Evolutionary conservation across 2,888 invertebrate species (phyloP), one percentile per base, ranked within the genome.

Genomic region (Ophraella communa): DNA sequence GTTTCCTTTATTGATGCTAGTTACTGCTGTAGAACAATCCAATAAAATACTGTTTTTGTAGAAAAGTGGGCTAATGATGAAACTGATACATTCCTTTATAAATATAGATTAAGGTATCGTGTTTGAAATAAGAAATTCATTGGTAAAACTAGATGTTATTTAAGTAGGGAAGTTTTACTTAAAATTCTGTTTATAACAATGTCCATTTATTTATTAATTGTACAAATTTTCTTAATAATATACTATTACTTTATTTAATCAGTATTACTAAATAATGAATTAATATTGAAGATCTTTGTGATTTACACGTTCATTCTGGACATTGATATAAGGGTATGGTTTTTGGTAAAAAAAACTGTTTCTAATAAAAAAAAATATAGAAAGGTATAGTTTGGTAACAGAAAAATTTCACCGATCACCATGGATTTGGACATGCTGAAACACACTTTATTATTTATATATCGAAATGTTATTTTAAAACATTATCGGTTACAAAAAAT

Each of bases 401-500:
- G 60, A 68, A 66, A 68, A 70, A 70, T 54, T 68, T 65, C 69
- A 72, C 68, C 62, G 60, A 71, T 70, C 69, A 74, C 71, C 70
- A 71, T 74, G 72, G 71, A 67, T 71, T 71, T 65, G 68, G 73
- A 73, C 69, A 66, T 69, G 66, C 68, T 65, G 49, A 67, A 73
- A 69, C 73, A 77, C 77, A 79, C 77, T 74, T 60, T 79, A 76
- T 78, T 76, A 78, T 79, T 79, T 78, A 78, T 78, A 79, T 78
- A 78, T 78, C 75, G 76, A 80, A 78, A 80, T 80, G 79, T 79
- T 81, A 79, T 79, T 80, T 80, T 80, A 76, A 66, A 77, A 78
- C 74, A 78, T 80, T 70, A 70, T 81, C 78, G 79, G 80, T 81
- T 81, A 80, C 77, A 77, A 81, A 79, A 79, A 79, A 77, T 76